phyloP scores from a whole-genome alignment of 2,888 invertebrate genomes.

The Oasisia sp. region DNA sequence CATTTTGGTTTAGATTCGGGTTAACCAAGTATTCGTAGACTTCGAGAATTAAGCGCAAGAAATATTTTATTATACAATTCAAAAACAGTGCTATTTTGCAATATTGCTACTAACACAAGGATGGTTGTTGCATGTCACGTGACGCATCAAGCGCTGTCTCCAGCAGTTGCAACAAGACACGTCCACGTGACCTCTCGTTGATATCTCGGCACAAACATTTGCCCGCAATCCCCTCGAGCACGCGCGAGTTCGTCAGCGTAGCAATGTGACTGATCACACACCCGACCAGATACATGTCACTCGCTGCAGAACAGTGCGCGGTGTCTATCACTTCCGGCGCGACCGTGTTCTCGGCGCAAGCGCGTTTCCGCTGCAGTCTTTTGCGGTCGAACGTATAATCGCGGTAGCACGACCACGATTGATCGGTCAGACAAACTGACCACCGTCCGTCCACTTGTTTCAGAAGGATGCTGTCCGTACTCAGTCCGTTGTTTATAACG shows the following conservation, averaged over 20 bases:
- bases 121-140: neutral
- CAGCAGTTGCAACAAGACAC: neutral
- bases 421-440: neutral
- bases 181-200: neutral
- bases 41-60: too few species aligned
- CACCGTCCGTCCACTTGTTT: neutral
- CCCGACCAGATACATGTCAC: constrained; percentile 9
- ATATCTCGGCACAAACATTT: neutral
- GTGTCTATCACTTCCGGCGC: constrained; percentile 11
- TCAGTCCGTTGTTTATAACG: neutral
- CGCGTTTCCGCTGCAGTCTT: neutral
- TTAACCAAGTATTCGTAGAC: too few species aligned
- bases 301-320: constrained; percentile 6
- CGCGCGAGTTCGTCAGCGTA: neutral
- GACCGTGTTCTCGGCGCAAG: neutral
- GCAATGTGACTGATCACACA: constrained; percentile 1
- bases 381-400: neutral
- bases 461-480: neutral
- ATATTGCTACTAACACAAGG: neutral
- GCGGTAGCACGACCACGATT: neutral
- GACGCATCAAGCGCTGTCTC: neutral
- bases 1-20: too few species aligned
- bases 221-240: neutral
- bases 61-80: too few species aligned
- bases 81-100: neutral